These are phyloP conservation scores for Gibbula magus DNA, from an alignment of 2,888 invertebrate species.

Conservation along the genomic window DNA sequence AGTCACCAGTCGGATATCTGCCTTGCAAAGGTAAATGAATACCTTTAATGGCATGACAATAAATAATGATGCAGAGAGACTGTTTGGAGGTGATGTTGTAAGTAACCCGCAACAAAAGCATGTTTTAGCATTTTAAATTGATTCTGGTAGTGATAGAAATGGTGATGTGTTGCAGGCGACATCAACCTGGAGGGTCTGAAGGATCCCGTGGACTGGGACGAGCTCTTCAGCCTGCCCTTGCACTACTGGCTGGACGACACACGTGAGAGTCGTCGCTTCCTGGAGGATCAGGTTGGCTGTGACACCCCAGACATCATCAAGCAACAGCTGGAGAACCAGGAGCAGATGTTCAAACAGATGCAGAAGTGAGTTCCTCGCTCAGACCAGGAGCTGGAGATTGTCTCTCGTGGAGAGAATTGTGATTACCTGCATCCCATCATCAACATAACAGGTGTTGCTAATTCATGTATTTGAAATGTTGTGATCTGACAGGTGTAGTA, in stretches of 20 bases:
- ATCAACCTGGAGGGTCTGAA: constrained; percentile 85
- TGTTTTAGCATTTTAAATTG: too few relatives aligned
- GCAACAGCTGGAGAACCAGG: constrained; percentile 82
- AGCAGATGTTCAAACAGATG: constrained; percentile 67
- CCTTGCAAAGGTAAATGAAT: constrained; percentile 68
- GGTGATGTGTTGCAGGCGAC: constrained; percentile 56
- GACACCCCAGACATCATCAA: constrained; percentile 88
- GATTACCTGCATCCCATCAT: too few relatives aligned
- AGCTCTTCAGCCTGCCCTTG: constrained; percentile 91
- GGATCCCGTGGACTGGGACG: constrained; percentile 83
- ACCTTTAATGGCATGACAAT: background rate
- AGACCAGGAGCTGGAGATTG: too few relatives aligned
- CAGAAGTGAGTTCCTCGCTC: too few relatives aligned
- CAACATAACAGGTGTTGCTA: too few relatives aligned
- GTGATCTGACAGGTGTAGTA: too few relatives aligned
- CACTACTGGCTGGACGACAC: constrained; percentile 93
- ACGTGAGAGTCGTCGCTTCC: constrained; percentile 88
- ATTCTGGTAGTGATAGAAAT: too few relatives aligned
- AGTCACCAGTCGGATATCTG: constrained; percentile 83
- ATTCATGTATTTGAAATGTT: too few relatives aligned
- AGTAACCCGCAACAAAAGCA: too few relatives aligned
- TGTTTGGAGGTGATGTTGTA: background rate
- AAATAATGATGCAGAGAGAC: too few relatives aligned
- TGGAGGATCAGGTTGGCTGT: constrained; percentile 91
- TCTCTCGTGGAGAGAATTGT: too few relatives aligned